phyloP scores from a whole-genome alignment of 1,140 invertebrate genomes.

The Spodoptera litura region DNA sequence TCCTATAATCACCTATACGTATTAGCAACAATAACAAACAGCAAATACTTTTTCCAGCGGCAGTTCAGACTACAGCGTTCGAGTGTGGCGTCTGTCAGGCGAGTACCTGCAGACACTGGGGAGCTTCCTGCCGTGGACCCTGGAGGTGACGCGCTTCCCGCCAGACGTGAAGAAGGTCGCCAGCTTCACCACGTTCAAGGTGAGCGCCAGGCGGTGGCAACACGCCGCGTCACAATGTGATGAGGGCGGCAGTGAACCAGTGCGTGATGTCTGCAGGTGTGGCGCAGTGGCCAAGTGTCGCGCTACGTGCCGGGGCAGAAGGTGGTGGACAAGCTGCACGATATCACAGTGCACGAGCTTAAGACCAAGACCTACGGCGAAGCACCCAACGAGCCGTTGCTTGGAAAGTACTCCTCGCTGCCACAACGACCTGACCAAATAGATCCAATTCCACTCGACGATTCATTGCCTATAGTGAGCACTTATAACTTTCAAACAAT shows the following conservation, averaged over 20 bases:
- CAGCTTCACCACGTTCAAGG: constrained; percentile 89
- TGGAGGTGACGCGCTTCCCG: constrained; percentile 86
- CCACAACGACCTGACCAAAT: constrained; percentile 73
- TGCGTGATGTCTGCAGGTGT: constrained; percentile 61
- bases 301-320: constrained; percentile 73
- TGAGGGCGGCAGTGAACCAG: no score
- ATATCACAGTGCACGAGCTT: constrained; percentile 73
- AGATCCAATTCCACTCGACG: constrained; percentile 80
- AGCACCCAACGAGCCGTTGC: constrained; percentile 82
- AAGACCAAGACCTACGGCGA: constrained; percentile 78
- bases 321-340: constrained; percentile 65
- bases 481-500: background rate
- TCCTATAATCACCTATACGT: no score
- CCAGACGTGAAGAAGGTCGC: constrained; percentile 88
- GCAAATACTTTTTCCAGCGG: constrained; percentile 79
- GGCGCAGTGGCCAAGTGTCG: constrained; percentile 70
- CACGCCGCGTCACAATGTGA: no score
- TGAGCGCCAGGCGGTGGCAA: constrained; percentile 48
- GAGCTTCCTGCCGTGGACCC: constrained; percentile 81
- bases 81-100: constrained; percentile 90
- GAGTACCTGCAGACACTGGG: constrained; percentile 88
- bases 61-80: constrained; percentile 90
- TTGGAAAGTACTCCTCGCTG: constrained; percentile 83
- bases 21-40: background rate
- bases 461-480: constrained; percentile 79